Evolutionary conservation across 2,797 vertebrate species (phyloP), one percentile per base, ranked within the genome.

Genomic region (Rhadinocentrus ornatus): DNA sequence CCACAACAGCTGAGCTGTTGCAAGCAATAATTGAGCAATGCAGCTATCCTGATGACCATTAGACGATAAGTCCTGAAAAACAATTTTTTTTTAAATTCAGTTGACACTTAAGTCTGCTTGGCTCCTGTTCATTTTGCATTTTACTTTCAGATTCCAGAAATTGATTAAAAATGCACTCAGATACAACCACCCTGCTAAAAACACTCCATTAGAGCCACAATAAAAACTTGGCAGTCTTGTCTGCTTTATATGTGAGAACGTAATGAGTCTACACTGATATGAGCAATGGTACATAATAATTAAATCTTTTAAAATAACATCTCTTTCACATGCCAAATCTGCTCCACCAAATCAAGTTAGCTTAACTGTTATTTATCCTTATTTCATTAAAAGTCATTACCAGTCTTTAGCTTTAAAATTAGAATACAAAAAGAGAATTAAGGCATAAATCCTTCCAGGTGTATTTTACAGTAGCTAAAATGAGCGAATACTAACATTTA

Each of bases 11-110:
- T 72, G 57, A 81, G 0, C 53, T 29, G 24, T 32, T 62, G 52
- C 59, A 48, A 61, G 18, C 60, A 65, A 12, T 39, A 54, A 71
- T 16, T 84, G 60, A 75, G 79, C 48, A 79, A 85, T 60, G 8
- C 26, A 41, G 13, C 27, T 4, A 26, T 55, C 15, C 35, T 46
- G 53, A 44, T 62, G 27, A 44, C 4, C 13, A 15, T 56, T 56
- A 69, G 1, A 67, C 16, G 8, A 58, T 41, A 22, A 50, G 24
- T 41, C 15, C 37, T 55, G 2, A 9, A 37, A 55, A 57, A 44
- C 41, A 20, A n/a, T 16, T 48, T 48, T 7, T 48, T 7, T 48
- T 48, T 8, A 20, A n/a, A 53, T 54, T 15, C 26, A 27, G 6
- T 27, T 54, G n/a, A 11, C 20, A 48, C n/a, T 48, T 22, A 22